These are phyloP conservation scores for Drosophila ambigua DNA, from an alignment of 1,140 invertebrate genomes.

Conservation along the genomic window DNA sequence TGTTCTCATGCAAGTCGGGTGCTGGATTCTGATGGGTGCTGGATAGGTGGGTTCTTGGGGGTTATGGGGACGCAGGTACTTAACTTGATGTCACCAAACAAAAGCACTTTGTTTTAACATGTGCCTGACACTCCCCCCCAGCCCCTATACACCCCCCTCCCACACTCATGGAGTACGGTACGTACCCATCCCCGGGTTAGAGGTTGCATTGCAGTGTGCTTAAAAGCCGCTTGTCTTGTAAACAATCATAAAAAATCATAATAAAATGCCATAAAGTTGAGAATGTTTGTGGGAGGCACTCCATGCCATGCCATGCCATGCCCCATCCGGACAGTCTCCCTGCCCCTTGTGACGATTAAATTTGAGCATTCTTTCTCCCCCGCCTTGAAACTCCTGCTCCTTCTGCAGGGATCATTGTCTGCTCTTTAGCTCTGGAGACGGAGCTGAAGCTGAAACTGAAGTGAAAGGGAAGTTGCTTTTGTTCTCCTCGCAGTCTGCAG, in stretches of 20 bases:
- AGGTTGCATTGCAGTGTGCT: conserved; percentile 65
- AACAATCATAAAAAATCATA: conserved; percentile 79
- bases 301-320: background rate
- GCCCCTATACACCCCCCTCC: background rate
- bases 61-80: conserved; percentile 53
- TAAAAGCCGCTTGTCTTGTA: conserved; percentile 81
- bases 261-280: conserved; percentile 77
- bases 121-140: conserved; percentile 51
- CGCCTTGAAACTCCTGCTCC: background rate
- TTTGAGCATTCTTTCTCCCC: conserved; percentile 26
- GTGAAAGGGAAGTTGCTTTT: conserved; percentile 46
- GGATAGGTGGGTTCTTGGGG: conserved; percentile 29
- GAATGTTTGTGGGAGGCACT: conserved; percentile 30
- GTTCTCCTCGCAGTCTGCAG: conserved; percentile 43
- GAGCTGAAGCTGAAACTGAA: conserved; percentile 19
- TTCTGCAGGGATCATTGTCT: conserved; percentile 9
- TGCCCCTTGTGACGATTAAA: conserved; percentile 37
- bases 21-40: background rate
- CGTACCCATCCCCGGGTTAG: conserved; percentile 24
- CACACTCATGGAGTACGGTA: background rate
- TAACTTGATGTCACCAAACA: conserved; percentile 82
- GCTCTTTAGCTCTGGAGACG: conserved; percentile 27
- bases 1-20: conserved; percentile 64
- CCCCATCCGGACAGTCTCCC: background rate
- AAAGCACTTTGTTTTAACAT: conserved; percentile 81